A percentile compares a stretch with the other conserved stretches of the same genome.
These are phyloP conservation scores for Battus philenor DNA, from an alignment of 1,140 invertebrate genomes.

Conservation along the genomic window DNA sequence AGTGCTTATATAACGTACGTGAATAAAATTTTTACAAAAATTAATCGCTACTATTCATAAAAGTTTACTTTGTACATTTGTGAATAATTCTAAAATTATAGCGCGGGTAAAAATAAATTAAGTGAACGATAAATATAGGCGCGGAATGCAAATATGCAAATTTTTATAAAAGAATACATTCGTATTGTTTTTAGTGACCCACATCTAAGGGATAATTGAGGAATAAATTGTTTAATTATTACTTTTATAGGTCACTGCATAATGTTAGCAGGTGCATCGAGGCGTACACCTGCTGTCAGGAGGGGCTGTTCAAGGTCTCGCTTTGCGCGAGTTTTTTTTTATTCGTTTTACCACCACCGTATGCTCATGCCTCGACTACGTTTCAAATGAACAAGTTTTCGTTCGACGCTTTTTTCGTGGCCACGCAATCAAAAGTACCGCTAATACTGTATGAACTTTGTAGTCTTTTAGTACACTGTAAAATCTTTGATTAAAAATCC, in stretches of 20 bases:
- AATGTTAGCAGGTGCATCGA: slow-evolving; percentile 61
- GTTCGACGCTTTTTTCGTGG: neutral
- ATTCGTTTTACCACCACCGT: slow-evolving; percentile 19
- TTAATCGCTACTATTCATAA: too few species aligned
- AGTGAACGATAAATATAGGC: too few species aligned
- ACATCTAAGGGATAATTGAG: slow-evolving; percentile 68
- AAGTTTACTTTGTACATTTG: too few species aligned
- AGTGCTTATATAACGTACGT: too few species aligned
- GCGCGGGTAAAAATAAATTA: too few species aligned
- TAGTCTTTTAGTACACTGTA: too few species aligned
- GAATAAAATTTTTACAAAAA: too few species aligned
- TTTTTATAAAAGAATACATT: too few species aligned
- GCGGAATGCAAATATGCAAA: too few species aligned
- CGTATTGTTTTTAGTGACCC: slow-evolving; percentile 54
- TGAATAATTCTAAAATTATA: too few species aligned
- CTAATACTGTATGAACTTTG: too few species aligned
- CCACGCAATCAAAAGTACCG: slow-evolving; percentile 1
- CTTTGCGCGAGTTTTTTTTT: slow-evolving; percentile 32
- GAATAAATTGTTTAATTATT: slow-evolving; percentile 72
- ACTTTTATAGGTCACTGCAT: slow-evolving; percentile 73
- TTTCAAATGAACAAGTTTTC: slow-evolving; percentile 21
- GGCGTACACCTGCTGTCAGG: slow-evolving; percentile 54
- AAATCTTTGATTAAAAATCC: too few species aligned
- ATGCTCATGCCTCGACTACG: slow-evolving; percentile 15
- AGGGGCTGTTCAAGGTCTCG: slow-evolving; percentile 59